These are phyloP conservation scores for Oscheius sp. DNA, from an alignment of 2,888 invertebrate species.

Conservation along the genomic window DNA sequence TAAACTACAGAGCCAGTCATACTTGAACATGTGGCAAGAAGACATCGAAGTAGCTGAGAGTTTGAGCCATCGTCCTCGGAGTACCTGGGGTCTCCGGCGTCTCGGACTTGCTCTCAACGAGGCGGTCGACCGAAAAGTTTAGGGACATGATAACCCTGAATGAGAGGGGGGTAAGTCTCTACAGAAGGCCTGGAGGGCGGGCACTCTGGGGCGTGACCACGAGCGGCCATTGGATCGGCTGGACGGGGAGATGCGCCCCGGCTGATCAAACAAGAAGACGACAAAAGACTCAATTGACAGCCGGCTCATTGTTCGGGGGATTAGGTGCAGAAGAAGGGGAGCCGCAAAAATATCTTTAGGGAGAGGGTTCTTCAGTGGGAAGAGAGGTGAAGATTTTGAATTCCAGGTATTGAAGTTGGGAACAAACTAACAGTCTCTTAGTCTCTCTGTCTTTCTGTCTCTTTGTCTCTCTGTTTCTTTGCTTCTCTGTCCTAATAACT, in stretches of 20 bases:
- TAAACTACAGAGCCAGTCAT: neutral
- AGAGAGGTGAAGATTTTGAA: no score
- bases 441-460: no score
- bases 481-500: neutral
- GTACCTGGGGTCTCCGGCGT: conserved; percentile 17
- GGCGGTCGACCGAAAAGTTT: conserved; percentile 54
- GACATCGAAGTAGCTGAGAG: conserved; percentile 69
- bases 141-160: conserved; percentile 42
- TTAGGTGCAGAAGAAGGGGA: conserved; percentile 30
- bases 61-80: conserved; percentile 51
- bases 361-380: no score
- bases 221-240: neutral
- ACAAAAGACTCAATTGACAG: conserved; percentile 30
- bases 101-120: conserved; percentile 45
- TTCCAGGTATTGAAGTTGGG: no score
- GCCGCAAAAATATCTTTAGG: neutral
- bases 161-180: neutral
- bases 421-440: no score
- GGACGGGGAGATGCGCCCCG: conserved; percentile 27
- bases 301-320: conserved; percentile 34
- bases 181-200: conserved; percentile 28
- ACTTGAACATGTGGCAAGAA: conserved; percentile 70
- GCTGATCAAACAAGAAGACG: conserved; percentile 31
- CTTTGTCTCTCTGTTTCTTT: neutral
- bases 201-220: conserved; percentile 2